Base-by-base conservation (phyloP, 2,888 invertebrate genomes). In the Latheticus oryzae region DNA sequence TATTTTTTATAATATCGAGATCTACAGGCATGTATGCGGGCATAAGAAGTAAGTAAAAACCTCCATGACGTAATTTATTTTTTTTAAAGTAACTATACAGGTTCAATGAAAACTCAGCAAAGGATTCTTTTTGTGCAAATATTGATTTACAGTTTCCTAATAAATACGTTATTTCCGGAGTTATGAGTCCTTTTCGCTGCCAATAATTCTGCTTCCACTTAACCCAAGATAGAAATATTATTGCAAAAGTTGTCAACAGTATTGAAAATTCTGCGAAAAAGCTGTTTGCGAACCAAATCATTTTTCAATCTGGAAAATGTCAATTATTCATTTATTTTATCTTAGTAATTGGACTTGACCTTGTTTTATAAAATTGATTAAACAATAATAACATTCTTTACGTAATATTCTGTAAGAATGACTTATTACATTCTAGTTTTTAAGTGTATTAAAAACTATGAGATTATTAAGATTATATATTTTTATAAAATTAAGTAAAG, bases 21-120 rank as follows among this genome's bases (percentile, higher is more conserved):
- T 76, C 74, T 2, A 72, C 37, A 1, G 73, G 61, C 1, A 69
- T 32, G 33, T 60, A 63, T 16, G 28, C n/a, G 8, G 68, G 64
- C 15, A 30, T 30, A 7, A 80, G 76, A 58, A 86, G 83, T 1
- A 56, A 1, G 48, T 66, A 66, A 8, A 67, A 56, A 5, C 69
- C 69, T 5, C 55, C 62, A 30, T 66, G 60, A 32, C 56, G 57
- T 11, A 48, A n/a, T 3, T 54, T 52, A 2, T 30, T 7, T 5
- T 24, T 23, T 3, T 24, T 12, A 3, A 33, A 23, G 30, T 48
- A 38, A 8, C 40, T 13, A 17, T 55, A 48, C 1, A 38, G 13
- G n/a, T 32, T 9, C 11, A 12, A 5, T 12, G 32, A 12, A 2
- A 55, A 40, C n/a, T 47, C 47, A 5, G 26, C 15, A 5, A 55